phyloP scores from a whole-genome alignment of 2,113 vertebrate species.

The Sinosuthora webbiana region DNA sequence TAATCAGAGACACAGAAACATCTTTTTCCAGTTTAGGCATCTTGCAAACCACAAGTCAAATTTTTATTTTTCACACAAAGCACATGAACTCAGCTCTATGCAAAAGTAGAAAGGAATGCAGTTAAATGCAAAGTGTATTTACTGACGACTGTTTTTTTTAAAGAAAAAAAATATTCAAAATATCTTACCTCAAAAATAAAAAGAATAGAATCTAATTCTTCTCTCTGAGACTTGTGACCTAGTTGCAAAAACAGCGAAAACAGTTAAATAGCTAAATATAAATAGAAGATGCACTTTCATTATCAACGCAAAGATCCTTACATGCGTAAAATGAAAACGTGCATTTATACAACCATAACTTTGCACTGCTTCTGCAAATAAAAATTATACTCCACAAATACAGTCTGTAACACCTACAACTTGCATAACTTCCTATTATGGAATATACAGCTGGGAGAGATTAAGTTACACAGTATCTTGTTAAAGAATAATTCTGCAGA shows the following conservation, averaged over 20 bases:
- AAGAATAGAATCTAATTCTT: slow-evolving; percentile 98
- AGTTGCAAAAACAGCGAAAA: slow-evolving; percentile 17
- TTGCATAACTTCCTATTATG: neutral
- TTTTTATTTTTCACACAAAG: neutral
- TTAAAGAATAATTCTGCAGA: neutral
- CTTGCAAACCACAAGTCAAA: neutral
- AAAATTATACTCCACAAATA: neutral
- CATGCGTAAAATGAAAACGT: neutral
- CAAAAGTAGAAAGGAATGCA: neutral
- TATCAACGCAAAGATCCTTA: slow-evolving; percentile 10
- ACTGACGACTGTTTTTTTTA: neutral
- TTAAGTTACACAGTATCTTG: neutral
- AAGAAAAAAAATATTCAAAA: neutral
- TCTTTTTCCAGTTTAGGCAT: neutral
- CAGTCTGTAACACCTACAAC: neutral
- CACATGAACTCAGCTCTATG: neutral
- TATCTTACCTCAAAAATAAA: slow-evolving; percentile 98
- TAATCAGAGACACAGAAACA: neutral
- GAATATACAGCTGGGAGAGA: neutral
- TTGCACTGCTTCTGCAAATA: neutral
- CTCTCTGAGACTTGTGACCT: slow-evolving; percentile 98
- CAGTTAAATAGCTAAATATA: slow-evolving; percentile 15
- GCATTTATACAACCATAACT: neutral
- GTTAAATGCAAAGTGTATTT: neutral
- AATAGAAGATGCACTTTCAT: neutral